phyloP scores from a whole-genome alignment of 2,113 vertebrate genomes.

The Cyanistes caeruleus region DNA sequence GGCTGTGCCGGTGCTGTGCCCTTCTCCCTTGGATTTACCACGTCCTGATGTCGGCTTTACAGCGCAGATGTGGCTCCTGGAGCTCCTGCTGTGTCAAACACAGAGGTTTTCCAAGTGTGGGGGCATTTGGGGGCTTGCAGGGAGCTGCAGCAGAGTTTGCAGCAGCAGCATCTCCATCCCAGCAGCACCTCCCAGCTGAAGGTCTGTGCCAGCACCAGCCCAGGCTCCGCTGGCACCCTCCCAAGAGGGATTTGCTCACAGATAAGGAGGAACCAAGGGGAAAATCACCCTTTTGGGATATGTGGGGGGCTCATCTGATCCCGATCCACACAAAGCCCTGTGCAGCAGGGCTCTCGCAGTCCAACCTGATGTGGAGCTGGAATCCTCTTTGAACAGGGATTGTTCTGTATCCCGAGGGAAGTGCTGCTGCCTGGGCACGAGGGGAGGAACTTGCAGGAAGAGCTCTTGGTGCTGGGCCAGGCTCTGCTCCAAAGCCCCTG shows the following conservation, averaged over 20 bases:
- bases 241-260: not conserved
- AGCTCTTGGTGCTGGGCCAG: not conserved
- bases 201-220: not conserved
- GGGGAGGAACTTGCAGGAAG: not conserved
- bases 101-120: fast-evolving
- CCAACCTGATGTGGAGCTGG: not conserved
- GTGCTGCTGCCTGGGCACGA: not conserved
- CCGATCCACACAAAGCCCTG: fast-evolving
- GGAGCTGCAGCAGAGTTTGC: not conserved
- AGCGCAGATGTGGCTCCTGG: not conserved
- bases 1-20: not conserved
- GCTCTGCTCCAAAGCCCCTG: not conserved
- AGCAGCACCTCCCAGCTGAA: not conserved
- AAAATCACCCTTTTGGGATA: not conserved
- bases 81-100: not conserved
- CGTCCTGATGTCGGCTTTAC: fast-evolving
- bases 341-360: not conserved
- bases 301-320: not conserved
- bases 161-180: not conserved
- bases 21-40: not conserved
- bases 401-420: not conserved
- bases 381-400: not conserved
- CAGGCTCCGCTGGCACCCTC: not conserved
- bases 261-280: not conserved
- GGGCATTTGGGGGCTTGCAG: not conserved